phyloP scores from a whole-genome alignment of 2,888 invertebrate species.

The Stenolophus ochropezus region DNA sequence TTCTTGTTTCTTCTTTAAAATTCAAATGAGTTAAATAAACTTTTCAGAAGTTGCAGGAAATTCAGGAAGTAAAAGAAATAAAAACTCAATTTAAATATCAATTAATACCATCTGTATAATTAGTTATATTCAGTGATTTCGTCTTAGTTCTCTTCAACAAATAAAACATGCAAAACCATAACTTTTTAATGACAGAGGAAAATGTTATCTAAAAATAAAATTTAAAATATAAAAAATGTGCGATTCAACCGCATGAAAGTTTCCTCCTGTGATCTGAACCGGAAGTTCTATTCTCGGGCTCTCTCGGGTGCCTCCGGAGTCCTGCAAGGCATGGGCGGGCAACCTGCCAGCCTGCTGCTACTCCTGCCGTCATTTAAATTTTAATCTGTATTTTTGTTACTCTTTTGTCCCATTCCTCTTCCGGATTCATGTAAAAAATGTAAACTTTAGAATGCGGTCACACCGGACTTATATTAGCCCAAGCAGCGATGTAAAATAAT shows the following conservation, averaged over 20 bases:
- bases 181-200: slow-evolving; percentile 37
- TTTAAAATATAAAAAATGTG: slow-evolving; percentile 22
- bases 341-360: slow-evolving; percentile 19
- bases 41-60: not conserved
- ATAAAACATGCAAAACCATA: slow-evolving; percentile 6
- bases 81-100: slow-evolving; percentile 39
- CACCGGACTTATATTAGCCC: slow-evolving; percentile 7
- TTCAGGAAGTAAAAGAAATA: slow-evolving; percentile 12
- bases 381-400: slow-evolving; percentile 49
- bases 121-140: slow-evolving; percentile 21
- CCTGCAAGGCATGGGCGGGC: not conserved
- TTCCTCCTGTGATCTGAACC: slow-evolving; percentile 17
- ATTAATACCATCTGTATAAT: slow-evolving; percentile 36
- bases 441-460: slow-evolving; percentile 37
- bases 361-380: slow-evolving; percentile 46
- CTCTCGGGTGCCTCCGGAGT: slow-evolving; percentile 7
- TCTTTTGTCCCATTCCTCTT: slow-evolving; percentile 43
- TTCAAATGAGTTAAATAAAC: slow-evolving; percentile 16
- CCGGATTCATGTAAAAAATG: slow-evolving; percentile 44
- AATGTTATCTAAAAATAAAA: slow-evolving; percentile 12
- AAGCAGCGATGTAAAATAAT: slow-evolving; percentile 33
- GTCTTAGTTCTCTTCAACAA: not conserved
- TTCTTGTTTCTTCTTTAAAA: slow-evolving; percentile 15
- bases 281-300: slow-evolving; percentile 14
- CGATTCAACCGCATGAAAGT: slow-evolving; percentile 24